Conservation (phyloP, 1,140 invertebrate genomes). For the Glossosoma conforme region DNA sequence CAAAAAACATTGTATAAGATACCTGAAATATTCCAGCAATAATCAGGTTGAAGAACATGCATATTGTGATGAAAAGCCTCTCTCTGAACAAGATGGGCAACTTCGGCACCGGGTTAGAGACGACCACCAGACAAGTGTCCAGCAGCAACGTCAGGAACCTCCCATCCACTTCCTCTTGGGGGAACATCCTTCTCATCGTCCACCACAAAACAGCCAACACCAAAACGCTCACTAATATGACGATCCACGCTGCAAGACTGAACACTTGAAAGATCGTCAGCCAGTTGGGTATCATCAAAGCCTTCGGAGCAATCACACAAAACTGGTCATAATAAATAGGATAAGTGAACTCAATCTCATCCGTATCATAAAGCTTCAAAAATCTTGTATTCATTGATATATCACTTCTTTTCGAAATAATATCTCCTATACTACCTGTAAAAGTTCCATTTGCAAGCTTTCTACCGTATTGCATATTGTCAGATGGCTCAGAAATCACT, state of each 20-base stretch:
- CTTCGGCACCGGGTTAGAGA: slow-evolving; percentile 16
- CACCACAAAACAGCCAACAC: slow-evolving; percentile 33
- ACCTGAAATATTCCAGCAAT: slow-evolving; percentile 22
- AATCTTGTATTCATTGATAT: slow-evolving; percentile 42
- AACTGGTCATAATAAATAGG: slow-evolving; percentile 38
- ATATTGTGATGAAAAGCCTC: slow-evolving; percentile 12
- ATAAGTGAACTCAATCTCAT: slow-evolving; percentile 36
- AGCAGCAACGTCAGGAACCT: slow-evolving; percentile 7
- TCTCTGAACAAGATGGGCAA: slow-evolving; percentile 11
- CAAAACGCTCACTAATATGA: slow-evolving; percentile 28
- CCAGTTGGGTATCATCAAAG: slow-evolving; percentile 40
- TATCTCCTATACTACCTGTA: slow-evolving; percentile 38
- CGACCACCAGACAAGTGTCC: slow-evolving; percentile 18
- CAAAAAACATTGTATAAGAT: too few species aligned
- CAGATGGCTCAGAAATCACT: slow-evolving; percentile 28
- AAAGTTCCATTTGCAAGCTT: slow-evolving; percentile 34
- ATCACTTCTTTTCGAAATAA: slow-evolving; percentile 35
- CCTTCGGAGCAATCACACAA: slow-evolving; percentile 42
- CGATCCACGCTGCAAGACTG: slow-evolving; percentile 34
- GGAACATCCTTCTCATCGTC: slow-evolving; percentile 22
- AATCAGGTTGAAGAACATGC: slow-evolving; percentile 16
- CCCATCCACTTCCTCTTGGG: background rate
- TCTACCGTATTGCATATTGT: slow-evolving; percentile 34
- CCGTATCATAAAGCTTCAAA: slow-evolving; percentile 36
- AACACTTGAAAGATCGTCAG: slow-evolving; percentile 36